Base-by-base conservation (phyloP, 1,140 invertebrate species). In the Maconellicoccus hirsutus region DNA sequence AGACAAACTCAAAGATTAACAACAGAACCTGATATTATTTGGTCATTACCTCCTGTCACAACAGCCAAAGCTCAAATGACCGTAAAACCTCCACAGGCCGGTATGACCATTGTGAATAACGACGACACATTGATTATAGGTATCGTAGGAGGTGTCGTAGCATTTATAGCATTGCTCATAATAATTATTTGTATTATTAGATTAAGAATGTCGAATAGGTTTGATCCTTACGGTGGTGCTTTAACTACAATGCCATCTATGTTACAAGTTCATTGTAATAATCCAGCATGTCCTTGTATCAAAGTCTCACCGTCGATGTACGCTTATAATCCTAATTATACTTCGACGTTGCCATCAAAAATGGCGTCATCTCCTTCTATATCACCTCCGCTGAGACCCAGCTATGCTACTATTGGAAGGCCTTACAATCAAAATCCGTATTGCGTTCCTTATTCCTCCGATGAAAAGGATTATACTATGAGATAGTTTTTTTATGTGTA, bases 81-180 rank as follows among this genome's bases (percentile, higher is more conserved):
- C 21, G 63, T 63, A 16, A 75, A 75, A 70, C 66, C 73, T 16
- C 76, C 83, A 81, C 74, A 77, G 22, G 73, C 75, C 25, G 75
- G 74, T 19, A 75, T 72, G 19, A 74, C 84, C 8, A 82, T 85
- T 1, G 82, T 89, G 0, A 87, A 84, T 61, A 94, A 93, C 73
- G 92, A 95, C 75, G 93, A 96, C 75, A 93, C 92, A 1, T 78
- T 96, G 0, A 94, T 96, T 69, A 94, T 95, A 70, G 91, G 91
- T 2, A 94, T 95, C 74, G 92, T 94, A 0, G 92, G 91, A 1
- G 92, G 92, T 16, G 92, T 95, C 0, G 90, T 95, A 14, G 91
- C 89, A 1, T 92, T 96, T 75, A 93, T 95, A 69, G 89, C 89
- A 10, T 87, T 95, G 72, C 82, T 94, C 16, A 89, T 94, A 29